phyloP scores from a whole-genome alignment of 2,113 vertebrate species.

The Nerophis ophidion region DNA sequence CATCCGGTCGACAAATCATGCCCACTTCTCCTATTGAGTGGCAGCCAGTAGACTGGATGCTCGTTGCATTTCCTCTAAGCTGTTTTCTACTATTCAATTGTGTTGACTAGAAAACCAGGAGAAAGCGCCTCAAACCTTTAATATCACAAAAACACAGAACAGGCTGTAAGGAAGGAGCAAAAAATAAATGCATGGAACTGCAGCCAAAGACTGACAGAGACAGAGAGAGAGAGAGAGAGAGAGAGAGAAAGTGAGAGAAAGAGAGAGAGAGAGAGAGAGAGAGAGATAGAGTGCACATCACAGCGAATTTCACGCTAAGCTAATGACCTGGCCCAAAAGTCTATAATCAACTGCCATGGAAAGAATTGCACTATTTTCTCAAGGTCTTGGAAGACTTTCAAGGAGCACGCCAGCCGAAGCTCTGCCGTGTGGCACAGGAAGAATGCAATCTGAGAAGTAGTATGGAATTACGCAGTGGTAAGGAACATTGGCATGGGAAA shows the following conservation, averaged over 20 bases:
- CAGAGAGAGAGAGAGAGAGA: too few relatives aligned
- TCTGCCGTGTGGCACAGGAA: conserved; percentile 29
- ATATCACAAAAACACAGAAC: neutral
- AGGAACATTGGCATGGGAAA: conserved; percentile 21
- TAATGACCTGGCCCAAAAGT: conserved; percentile 26
- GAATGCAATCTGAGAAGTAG: conserved; percentile 29
- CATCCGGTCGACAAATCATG: conserved; percentile 57
- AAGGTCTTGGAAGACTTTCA: conserved; percentile 46
- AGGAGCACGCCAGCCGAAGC: conserved; percentile 42
- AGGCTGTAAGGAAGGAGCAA: neutral
- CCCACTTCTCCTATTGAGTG: conserved; percentile 34
- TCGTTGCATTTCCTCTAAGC: conserved; percentile 21
- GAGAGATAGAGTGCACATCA: conserved; percentile 16
- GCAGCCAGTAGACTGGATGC: conserved; percentile 45
- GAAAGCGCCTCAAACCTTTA: neutral
- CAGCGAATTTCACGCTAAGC: conserved; percentile 47
- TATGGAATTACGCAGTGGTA: conserved; percentile 36
- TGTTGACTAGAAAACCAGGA: neutral
- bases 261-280: too few relatives aligned
- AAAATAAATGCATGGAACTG: neutral
- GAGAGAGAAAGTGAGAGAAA: too few relatives aligned
- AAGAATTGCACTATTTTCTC: conserved; percentile 53
- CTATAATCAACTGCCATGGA: conserved; percentile 48
- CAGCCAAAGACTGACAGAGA: neutral
- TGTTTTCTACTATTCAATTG: conserved; percentile 20